These are phyloP conservation scores for Glaucopsyche alexis DNA, from an alignment of 2,888 invertebrate species.

Conservation along the genomic window DNA sequence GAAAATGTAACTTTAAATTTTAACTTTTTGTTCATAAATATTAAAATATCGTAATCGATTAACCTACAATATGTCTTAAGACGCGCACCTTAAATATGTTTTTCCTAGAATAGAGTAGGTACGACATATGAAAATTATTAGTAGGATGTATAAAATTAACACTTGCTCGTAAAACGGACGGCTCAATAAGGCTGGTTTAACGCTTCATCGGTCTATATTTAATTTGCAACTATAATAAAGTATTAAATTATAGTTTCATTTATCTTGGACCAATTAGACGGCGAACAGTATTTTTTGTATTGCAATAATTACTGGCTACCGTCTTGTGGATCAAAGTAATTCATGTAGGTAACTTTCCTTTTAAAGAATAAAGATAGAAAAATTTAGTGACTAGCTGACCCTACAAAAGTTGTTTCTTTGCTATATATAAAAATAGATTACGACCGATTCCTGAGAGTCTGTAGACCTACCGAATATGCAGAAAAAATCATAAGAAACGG, in stretches of 20 bases:
- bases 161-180: conserved; percentile 32
- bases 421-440: no score
- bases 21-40: background rate
- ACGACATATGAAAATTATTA: conserved; percentile 31
- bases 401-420: no score
- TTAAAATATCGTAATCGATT: background rate
- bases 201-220: conserved; percentile 42
- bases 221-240: conserved; percentile 53
- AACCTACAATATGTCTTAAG: background rate
- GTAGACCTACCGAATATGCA: no score
- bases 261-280: conserved; percentile 21
- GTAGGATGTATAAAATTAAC: conserved; percentile 30
- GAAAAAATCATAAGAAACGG: no score
- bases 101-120: conserved; percentile 13
- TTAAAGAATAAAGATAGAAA: no score
- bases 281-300: background rate
- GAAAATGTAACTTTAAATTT: background rate
- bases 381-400: no score
- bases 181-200: conserved; percentile 36
- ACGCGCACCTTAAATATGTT: conserved; percentile 4
- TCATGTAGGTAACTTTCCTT: background rate
- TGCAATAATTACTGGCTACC: background rate
- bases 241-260: conserved; percentile 44
- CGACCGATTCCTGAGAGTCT: no score
- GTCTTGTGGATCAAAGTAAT: background rate